Conservation (phyloP, 2,113 vertebrate genomes). For the Neotragus pygmaeus region DNA sequence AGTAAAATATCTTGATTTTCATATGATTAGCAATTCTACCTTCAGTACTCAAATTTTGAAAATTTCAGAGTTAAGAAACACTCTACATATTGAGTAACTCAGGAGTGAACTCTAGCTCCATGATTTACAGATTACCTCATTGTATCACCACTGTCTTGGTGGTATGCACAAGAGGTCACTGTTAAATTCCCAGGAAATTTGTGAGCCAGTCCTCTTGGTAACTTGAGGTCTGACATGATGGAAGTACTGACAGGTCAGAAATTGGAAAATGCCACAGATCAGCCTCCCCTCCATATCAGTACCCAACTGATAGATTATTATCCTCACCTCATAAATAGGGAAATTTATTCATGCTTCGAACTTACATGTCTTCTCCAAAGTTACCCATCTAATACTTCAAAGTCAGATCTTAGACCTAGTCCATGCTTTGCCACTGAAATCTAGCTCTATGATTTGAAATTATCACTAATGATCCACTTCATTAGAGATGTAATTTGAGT, state of each 20-base stretch:
- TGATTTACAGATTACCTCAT: not conserved
- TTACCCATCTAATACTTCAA: not conserved
- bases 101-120: not conserved
- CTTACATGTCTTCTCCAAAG: not conserved
- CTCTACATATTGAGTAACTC: not conserved
- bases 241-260: not conserved
- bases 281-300: not conserved
- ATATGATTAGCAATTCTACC: not conserved
- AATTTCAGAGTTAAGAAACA: not conserved
- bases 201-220: not conserved
- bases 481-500: constrained; percentile 38
- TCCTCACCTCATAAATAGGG: not conserved
- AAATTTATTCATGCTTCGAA: not conserved
- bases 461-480: constrained; percentile 15
- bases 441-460: not conserved
- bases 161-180: not conserved
- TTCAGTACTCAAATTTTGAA: not conserved
- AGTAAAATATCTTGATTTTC: not conserved
- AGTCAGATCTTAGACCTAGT: not conserved
- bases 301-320: not conserved
- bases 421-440: not conserved
- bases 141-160: not conserved
- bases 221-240: not conserved
- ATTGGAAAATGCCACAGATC: not conserved
- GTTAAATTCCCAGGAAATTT: not conserved